These are phyloP conservation scores for Nematopogon swammerdamellus DNA, from an alignment of 2,888 invertebrate species.

Conservation along the genomic window DNA sequence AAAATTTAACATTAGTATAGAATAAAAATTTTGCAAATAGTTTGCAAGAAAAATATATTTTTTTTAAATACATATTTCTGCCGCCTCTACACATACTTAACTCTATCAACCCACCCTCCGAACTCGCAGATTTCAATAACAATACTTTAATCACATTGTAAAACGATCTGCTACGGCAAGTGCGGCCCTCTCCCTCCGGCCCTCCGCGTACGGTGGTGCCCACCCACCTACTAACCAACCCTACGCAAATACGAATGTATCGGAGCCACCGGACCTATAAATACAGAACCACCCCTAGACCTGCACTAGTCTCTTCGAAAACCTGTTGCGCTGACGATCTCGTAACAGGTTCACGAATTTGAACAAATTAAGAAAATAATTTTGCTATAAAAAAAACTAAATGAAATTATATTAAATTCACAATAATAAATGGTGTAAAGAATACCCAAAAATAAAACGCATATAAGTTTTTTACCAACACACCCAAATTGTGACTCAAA, in stretches of 20 bases:
- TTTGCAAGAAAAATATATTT: too few relatives aligned
- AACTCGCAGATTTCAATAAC: slow-evolving; percentile 16
- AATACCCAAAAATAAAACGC: too few relatives aligned
- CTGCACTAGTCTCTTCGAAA: slow-evolving; percentile 10
- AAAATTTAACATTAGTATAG: too few relatives aligned
- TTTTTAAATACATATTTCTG: too few relatives aligned
- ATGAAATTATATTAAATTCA: too few relatives aligned
- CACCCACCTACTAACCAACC: slow-evolving; percentile 9
- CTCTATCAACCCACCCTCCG: slow-evolving; percentile 2
- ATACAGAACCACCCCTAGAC: slow-evolving; percentile 7
- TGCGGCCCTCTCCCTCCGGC: slow-evolving; percentile 16
- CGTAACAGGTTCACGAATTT: slow-evolving; percentile 11
- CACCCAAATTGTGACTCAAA: too few relatives aligned
- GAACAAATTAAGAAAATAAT: too few relatives aligned
- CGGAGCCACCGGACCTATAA: slow-evolving; percentile 8
- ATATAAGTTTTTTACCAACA: too few relatives aligned
- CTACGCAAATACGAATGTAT: not conserved
- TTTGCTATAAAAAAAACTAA: too few relatives aligned
- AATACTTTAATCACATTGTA: slow-evolving; percentile 26
- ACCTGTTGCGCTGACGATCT: slow-evolving; percentile 12
- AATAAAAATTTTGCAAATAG: too few relatives aligned
- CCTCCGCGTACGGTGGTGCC: slow-evolving; percentile 9
- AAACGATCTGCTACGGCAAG: slow-evolving; percentile 17
- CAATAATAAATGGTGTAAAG: too few relatives aligned
- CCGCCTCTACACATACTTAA: not conserved